Percentiles rank a stretch among this genome's conserved stretches.
phyloP scores from a whole-genome alignment of 2,888 invertebrate genomes.

The Siphlonurus alternatus region DNA sequence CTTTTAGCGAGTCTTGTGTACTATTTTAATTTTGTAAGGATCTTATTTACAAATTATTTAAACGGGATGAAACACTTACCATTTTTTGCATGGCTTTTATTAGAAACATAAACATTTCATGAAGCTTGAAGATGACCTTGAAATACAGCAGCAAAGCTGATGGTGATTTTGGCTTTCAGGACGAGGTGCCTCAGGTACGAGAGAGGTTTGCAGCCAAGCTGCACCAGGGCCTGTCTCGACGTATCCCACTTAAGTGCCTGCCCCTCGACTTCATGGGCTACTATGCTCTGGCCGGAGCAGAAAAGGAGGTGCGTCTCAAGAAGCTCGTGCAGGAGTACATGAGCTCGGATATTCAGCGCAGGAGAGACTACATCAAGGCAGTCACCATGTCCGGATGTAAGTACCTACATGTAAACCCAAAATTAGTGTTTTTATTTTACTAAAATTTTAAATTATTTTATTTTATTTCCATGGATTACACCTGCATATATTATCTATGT shows the following conservation, averaged over 20 bases:
- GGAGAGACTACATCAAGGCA: slow-evolving; percentile 81
- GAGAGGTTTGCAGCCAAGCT: slow-evolving; percentile 79
- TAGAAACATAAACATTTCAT: no score
- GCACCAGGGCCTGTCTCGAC: slow-evolving; percentile 72
- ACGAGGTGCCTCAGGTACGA: slow-evolving; percentile 62
- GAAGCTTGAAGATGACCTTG: no score
- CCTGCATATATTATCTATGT: neutral
- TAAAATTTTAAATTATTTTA: neutral
- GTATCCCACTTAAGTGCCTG: slow-evolving; percentile 75
- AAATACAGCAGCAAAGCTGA: no score
- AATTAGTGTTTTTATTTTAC: neutral
- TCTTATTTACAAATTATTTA: no score
- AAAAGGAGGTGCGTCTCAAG: slow-evolving; percentile 63
- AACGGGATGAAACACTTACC: no score
- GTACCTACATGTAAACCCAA: slow-evolving; percentile 10
- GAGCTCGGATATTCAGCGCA: slow-evolving; percentile 68
- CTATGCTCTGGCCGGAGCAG: slow-evolving; percentile 79
- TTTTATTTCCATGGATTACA: neutral
- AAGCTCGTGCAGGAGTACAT: slow-evolving; percentile 58
- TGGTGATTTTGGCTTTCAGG: slow-evolving; percentile 19
- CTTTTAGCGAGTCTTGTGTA: neutral
- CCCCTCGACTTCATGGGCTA: slow-evolving; percentile 95
- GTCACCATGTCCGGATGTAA: slow-evolving; percentile 44
- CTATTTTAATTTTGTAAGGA: neutral
- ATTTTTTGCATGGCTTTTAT: no score